phyloP scores from a whole-genome alignment of 35 echinoderm and acorn worm species.

The Anneissia japonica region DNA sequence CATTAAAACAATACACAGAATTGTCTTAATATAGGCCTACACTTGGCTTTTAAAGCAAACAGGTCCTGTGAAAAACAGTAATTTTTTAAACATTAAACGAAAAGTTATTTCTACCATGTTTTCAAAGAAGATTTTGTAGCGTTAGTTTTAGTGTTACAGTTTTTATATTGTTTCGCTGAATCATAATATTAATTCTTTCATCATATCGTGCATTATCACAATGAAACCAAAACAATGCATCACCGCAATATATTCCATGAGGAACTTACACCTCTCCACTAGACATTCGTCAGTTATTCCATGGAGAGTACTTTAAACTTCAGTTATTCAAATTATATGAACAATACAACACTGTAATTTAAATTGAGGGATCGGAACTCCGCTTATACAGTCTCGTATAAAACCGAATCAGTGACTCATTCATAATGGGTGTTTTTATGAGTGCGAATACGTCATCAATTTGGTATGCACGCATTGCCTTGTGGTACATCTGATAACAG shows the following conservation, averaged over 20 bases:
- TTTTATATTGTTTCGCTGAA: too few species aligned
- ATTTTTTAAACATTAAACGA: too few species aligned
- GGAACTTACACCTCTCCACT: not conserved
- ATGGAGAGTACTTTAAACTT: not conserved
- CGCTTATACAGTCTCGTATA: not conserved
- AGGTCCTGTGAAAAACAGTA: too few species aligned
- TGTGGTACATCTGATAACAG: not conserved
- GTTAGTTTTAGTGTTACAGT: too few species aligned
- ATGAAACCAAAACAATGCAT: too few species aligned
- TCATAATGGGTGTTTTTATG: not conserved
- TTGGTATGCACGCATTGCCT: not conserved
- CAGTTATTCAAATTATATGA: not conserved
- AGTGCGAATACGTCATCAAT: not conserved
- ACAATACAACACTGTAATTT: not conserved
- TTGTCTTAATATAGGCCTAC: too few species aligned
- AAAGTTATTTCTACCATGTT: too few species aligned
- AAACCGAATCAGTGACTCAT: not conserved
- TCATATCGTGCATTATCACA: too few species aligned
- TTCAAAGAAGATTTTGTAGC: too few species aligned
- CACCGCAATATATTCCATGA: not conserved
- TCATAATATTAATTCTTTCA: too few species aligned
- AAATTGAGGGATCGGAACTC: not conserved
- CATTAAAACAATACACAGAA: too few species aligned
- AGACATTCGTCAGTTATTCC: not conserved
- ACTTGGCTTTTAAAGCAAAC: too few species aligned